Evolutionary conservation across 2,113 vertebrate species (phyloP).

Genomic region (Malurus melanocephalus): DNA sequence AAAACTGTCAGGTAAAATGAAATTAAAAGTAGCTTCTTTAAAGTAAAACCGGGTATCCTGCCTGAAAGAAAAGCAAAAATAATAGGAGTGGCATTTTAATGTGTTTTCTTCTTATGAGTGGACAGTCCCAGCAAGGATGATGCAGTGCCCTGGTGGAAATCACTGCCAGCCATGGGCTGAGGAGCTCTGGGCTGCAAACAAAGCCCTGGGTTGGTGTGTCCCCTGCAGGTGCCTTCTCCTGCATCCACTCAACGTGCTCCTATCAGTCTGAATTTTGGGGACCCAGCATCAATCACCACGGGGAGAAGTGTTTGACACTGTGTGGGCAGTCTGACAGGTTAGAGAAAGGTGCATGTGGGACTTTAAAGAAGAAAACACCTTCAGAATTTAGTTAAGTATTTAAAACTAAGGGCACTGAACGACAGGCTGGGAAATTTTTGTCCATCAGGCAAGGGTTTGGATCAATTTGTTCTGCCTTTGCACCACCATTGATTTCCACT

Average conservation of each 20-base stretch:
- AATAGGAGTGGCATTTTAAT: neutral
- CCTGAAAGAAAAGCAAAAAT: neutral
- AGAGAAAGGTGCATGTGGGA: neutral
- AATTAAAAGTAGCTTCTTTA: neutral
- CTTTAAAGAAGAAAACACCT: neutral
- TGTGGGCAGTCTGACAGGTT: conserved; percentile 1
- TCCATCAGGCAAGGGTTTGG: neutral
- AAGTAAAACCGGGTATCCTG: neutral
- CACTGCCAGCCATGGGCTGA: neutral
- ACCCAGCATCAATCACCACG: neutral
- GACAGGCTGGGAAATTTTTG: neutral
- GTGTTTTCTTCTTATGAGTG: neutral
- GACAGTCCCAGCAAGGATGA: neutral
- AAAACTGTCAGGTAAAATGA: neutral
- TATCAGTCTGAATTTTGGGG: conserved; percentile 7
- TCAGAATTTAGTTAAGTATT: neutral
- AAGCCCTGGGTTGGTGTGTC: neutral
- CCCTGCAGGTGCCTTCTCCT: neutral
- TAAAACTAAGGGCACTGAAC: neutral
- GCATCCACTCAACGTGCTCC: neutral
- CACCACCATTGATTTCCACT: neutral
- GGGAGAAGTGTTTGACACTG: conserved; percentile 30
- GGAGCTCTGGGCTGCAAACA: neutral
- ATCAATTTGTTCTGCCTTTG: neutral
- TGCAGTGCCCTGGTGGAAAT: neutral